Evolutionary conservation across 2,113 vertebrate genomes (phyloP).

Genomic region (Hippocampus mohnikei): DNA sequence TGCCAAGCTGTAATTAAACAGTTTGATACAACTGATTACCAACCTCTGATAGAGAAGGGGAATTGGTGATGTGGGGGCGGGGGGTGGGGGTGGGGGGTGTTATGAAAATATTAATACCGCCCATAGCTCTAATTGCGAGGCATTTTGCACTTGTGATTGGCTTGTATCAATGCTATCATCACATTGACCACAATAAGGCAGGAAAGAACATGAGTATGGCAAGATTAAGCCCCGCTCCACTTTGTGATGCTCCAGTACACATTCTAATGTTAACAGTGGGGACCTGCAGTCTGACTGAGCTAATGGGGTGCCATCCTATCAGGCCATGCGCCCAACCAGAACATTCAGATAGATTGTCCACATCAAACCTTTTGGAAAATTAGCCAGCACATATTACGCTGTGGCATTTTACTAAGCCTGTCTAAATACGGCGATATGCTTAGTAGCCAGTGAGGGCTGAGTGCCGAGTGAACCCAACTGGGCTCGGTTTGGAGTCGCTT

Average conservation of each 20-base stretch:
- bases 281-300: conserved; percentile 65
- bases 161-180: conserved; percentile 41
- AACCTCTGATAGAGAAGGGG: conserved; percentile 29
- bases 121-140: conserved; percentile 64
- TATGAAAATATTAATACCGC: conserved; percentile 73
- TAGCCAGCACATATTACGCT: conserved; percentile 61
- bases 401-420: conserved; percentile 66
- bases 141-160: conserved; percentile 55
- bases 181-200: conserved; percentile 52
- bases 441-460: conserved; percentile 49
- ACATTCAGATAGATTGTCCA: conserved; percentile 68
- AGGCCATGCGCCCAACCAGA: conserved; percentile 67
- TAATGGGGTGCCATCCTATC: conserved; percentile 68
- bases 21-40: conserved; percentile 77
- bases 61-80: background rate
- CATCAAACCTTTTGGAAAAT: conserved; percentile 68
- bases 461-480: conserved; percentile 33
- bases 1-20: conserved; percentile 76
- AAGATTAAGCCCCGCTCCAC: conserved; percentile 53
- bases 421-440: conserved; percentile 64
- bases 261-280: conserved; percentile 67
- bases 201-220: conserved; percentile 38
- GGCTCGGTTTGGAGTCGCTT: conserved; percentile 7
- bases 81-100: conserved; percentile 37
- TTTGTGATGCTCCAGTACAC: conserved; percentile 58